These are phyloP conservation scores for Hyla sarda DNA, from an alignment of 2,113 vertebrate species.

Conservation along the genomic window DNA sequence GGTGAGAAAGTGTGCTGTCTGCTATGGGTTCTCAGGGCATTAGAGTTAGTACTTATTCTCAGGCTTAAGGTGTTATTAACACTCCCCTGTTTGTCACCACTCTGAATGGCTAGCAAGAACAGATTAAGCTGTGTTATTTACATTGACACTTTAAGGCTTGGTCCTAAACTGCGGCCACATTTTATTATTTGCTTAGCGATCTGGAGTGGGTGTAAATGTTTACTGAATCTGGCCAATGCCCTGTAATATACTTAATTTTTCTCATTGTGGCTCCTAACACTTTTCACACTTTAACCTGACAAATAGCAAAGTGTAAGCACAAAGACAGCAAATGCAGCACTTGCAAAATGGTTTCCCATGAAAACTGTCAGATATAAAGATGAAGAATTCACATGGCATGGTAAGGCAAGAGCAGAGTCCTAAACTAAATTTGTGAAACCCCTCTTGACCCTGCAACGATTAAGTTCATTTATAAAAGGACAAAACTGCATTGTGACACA, in stretches of 20 bases:
- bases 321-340: constrained; percentile 56
- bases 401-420: neutral
- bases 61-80: constrained; percentile 58
- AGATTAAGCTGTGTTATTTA: constrained; percentile 65
- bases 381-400: constrained; percentile 23
- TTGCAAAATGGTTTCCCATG: constrained; percentile 49
- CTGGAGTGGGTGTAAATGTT: constrained; percentile 65
- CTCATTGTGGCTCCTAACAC: constrained; percentile 48
- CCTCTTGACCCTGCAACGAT: neutral
- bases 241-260: constrained; percentile 62
- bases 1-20: constrained; percentile 40
- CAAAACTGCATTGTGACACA: too few species aligned
- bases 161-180: constrained; percentile 65
- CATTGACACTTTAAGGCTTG: constrained; percentile 66
- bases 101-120: constrained; percentile 57
- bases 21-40: neutral
- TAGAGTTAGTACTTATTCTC: constrained; percentile 59
- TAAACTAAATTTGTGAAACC: constrained; percentile 2
- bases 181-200: constrained; percentile 66
- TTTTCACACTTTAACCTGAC: constrained; percentile 52
- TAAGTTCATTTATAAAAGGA: too few species aligned
- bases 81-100: constrained; percentile 52
- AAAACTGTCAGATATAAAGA: constrained; percentile 47
- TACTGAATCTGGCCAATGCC: constrained; percentile 61
- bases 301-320: constrained; percentile 57